These are phyloP conservation scores for Nudaria mundana DNA, from an alignment of 2,888 invertebrate species.

Conservation along the genomic window DNA sequence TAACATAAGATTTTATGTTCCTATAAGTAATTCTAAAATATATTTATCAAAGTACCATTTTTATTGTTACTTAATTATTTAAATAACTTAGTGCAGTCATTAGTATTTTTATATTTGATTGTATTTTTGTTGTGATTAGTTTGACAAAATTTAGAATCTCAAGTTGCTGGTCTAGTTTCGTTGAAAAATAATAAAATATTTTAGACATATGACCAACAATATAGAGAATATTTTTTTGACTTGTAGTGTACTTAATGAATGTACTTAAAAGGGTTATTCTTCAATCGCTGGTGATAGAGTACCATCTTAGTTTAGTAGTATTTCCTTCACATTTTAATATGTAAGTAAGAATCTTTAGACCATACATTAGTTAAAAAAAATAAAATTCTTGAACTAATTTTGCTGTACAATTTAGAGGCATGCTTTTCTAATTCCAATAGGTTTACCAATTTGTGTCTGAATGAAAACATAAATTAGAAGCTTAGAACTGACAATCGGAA, in stretches of 20 bases:
- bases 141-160: slow-evolving; percentile 33
- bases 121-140: slow-evolving; percentile 6
- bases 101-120: slow-evolving; percentile 1
- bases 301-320: too few species aligned
- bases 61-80: slow-evolving; percentile 21
- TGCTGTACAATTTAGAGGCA: too few species aligned
- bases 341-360: too few species aligned
- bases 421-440: slow-evolving; percentile 4
- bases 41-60: slow-evolving; percentile 49
- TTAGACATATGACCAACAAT: neutral
- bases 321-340: too few species aligned
- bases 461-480: slow-evolving; percentile 10
- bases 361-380: too few species aligned
- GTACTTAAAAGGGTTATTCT: slow-evolving; percentile 19
- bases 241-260: slow-evolving; percentile 26
- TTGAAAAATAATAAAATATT: neutral
- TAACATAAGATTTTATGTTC: slow-evolving; percentile 60
- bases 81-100: slow-evolving; percentile 9
- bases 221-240: slow-evolving; percentile 1
- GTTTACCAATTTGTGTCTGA: slow-evolving; percentile 10
- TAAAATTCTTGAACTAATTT: too few species aligned
- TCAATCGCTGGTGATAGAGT: too few species aligned
- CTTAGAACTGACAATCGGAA: slow-evolving; percentile 10
- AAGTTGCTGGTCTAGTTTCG: slow-evolving; percentile 15
- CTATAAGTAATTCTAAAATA: slow-evolving; percentile 53